Percentiles rank a stretch among this genome's conserved stretches.
These are phyloP conservation scores for Hiodon tergisus DNA, from an alignment of 2,113 vertebrate species.

Conservation along the genomic window DNA sequence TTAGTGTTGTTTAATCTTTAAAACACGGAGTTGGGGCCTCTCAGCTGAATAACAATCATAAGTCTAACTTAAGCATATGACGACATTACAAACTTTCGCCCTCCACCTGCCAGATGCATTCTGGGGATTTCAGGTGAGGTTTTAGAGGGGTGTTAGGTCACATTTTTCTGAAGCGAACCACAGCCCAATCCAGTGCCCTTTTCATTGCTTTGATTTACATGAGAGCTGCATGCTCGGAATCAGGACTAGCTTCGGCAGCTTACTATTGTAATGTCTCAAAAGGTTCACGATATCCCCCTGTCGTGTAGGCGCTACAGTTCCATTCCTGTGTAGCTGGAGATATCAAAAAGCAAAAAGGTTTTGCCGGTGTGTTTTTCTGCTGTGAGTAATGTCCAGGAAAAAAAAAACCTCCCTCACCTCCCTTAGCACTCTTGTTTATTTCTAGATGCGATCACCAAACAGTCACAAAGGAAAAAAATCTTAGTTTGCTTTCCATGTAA, in stretches of 20 bases:
- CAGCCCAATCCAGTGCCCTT: background rate
- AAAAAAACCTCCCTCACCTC: background rate
- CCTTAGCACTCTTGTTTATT: background rate
- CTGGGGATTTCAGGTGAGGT: background rate
- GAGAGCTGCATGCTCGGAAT: background rate
- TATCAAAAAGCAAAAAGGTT: conserved; percentile 7
- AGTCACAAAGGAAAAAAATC: background rate
- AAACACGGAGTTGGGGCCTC: conserved; percentile 17
- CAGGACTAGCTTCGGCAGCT: background rate
- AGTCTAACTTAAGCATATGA: background rate
- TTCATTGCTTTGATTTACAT: conserved; percentile 13
- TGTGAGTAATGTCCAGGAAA: conserved; percentile 10
- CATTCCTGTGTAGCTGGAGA: background rate
- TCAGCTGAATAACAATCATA: background rate
- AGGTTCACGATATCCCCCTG: background rate
- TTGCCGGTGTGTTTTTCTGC: background rate
- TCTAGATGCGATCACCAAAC: too few relatives aligned
- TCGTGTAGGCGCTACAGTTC: conserved; percentile 8
- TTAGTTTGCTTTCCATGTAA: too few relatives aligned
- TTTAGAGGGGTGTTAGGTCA: background rate
- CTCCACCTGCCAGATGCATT: background rate
- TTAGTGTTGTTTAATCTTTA: conserved; percentile 36
- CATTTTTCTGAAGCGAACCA: background rate
- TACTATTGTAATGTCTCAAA: conserved; percentile 9
- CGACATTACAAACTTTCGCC: background rate